Percentiles rank a stretch among this genome's conserved stretches.
These are phyloP conservation scores for Corbicula japonica DNA, from an alignment of 2,888 invertebrate species.

Conservation along the genomic window DNA sequence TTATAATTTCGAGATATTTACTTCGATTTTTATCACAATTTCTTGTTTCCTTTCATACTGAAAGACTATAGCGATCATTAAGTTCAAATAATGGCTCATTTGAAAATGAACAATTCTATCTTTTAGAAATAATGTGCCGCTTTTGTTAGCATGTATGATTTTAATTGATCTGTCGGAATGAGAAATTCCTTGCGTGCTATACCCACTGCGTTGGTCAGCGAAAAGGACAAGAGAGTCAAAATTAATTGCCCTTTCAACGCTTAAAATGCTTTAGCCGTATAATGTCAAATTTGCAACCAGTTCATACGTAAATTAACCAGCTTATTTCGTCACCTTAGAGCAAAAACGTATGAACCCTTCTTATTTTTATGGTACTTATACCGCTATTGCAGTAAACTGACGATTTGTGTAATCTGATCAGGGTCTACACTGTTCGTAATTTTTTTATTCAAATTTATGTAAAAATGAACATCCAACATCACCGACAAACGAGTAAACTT, in stretches of 20 bases:
- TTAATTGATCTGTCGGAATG: conserved; percentile 23
- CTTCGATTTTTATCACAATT: conserved; percentile 21
- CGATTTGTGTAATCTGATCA: no score
- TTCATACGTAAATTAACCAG: no score
- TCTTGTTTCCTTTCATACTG: conserved; percentile 7
- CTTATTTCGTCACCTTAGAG: no score
- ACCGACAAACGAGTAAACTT: no score
- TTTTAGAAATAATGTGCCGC: background rate
- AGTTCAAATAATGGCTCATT: conserved; percentile 15
- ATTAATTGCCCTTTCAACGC: background rate
- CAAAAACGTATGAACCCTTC: no score
- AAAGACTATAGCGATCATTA: conserved; percentile 6
- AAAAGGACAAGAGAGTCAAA: no score
- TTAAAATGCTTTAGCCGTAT: background rate
- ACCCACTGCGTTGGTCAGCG: conserved; percentile 8
- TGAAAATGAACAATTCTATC: background rate
- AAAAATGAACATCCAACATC: no score
- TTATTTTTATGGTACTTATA: no score
- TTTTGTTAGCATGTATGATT: conserved; percentile 1
- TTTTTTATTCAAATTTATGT: no score
- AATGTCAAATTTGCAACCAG: background rate
- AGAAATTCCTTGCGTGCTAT: conserved; percentile 1
- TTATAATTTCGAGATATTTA: conserved; percentile 24
- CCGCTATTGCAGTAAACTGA: no score
- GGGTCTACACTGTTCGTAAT: no score